Evolutionary conservation across 2,888 invertebrate species (phyloP).

Genomic region (Phengaris alcon): DNA sequence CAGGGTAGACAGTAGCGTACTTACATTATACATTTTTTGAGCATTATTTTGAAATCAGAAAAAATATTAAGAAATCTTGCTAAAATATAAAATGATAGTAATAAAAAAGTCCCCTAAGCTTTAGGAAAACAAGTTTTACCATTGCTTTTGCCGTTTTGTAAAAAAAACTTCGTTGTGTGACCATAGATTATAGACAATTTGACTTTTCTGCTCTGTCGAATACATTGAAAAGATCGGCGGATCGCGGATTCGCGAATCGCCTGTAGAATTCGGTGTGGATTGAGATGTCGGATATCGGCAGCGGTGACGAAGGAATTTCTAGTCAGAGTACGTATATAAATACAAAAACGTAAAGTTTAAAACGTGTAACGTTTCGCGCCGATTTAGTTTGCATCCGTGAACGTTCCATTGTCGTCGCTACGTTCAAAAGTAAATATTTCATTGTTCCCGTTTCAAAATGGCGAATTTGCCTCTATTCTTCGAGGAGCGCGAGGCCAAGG

Average conservation of each 20-base stretch:
- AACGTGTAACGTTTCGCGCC: constrained; percentile 49
- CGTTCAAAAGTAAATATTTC: constrained; percentile 76
- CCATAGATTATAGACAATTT: constrained; percentile 58
- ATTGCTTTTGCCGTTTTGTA: not conserved
- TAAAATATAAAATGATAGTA: too few species aligned
- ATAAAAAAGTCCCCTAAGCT: too few species aligned
- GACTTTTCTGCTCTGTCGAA: constrained; percentile 44
- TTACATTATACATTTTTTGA: too few species aligned
- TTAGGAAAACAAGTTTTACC: not conserved
- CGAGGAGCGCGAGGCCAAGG: constrained; percentile 44
- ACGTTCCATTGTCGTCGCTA: constrained; percentile 54
- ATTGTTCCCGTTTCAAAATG: constrained; percentile 79
- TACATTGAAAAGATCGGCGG: constrained; percentile 65
- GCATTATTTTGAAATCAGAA: too few species aligned
- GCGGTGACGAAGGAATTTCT: constrained; percentile 88
- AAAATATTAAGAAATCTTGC: too few species aligned
- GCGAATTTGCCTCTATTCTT: constrained; percentile 65
- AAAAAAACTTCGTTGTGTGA: constrained; percentile 41
- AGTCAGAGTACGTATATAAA: constrained; percentile 85
- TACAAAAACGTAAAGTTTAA: constrained; percentile 51
- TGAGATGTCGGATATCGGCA: constrained; percentile 89
- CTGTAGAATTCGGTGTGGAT: constrained; percentile 76
- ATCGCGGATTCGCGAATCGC: constrained; percentile 47
- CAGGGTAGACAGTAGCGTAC: too few species aligned
- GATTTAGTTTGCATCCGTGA: constrained; percentile 52